Percentiles rank a stretch among this genome's conserved stretches.
Evolutionary conservation across 2,113 vertebrate species (phyloP).

Genomic region (Centropristis striata): DNA sequence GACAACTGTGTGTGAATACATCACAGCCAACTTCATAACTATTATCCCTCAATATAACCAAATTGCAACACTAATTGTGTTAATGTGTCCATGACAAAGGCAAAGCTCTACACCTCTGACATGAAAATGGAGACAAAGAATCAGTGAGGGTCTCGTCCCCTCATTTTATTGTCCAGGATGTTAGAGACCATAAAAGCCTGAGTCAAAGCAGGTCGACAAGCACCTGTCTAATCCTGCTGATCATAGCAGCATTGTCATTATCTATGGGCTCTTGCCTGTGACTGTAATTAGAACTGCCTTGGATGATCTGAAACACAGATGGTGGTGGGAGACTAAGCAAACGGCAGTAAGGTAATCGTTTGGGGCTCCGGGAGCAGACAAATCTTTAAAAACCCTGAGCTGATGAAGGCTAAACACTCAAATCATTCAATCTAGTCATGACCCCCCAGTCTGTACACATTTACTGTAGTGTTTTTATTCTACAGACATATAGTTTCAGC

Average conservation of each 20-base stretch:
- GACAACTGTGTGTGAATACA: background rate
- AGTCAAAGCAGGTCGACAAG: constrained; percentile 67
- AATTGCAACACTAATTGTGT: background rate
- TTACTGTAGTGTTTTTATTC: constrained; percentile 2
- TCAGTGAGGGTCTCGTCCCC: constrained; percentile 35
- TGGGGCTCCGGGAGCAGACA: constrained; percentile 57
- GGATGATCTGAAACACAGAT: constrained; percentile 84
- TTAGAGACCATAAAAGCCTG: constrained; percentile 61
- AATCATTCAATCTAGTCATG: background rate
- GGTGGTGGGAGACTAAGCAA: constrained; percentile 75
- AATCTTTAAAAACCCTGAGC: constrained; percentile 72
- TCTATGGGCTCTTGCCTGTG: constrained; percentile 72
- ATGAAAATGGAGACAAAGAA: constrained; percentile 36
- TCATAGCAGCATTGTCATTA: constrained; percentile 81
- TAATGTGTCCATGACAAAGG: background rate
- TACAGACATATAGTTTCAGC: background rate
- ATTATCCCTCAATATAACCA: background rate
- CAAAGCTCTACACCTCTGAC: background rate
- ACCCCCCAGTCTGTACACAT: background rate
- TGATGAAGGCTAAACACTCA: constrained; percentile 53
- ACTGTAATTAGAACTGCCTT: constrained; percentile 77
- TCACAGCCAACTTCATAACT: background rate
- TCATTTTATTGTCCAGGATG: constrained; percentile 52
- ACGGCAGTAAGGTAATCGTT: constrained; percentile 73
- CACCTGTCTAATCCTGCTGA: constrained; percentile 85